Evolutionary conservation across 1,140 invertebrate genomes (phyloP), one percentile per base, ranked within the genome.

Genomic region (Lepidostoma basale): DNA sequence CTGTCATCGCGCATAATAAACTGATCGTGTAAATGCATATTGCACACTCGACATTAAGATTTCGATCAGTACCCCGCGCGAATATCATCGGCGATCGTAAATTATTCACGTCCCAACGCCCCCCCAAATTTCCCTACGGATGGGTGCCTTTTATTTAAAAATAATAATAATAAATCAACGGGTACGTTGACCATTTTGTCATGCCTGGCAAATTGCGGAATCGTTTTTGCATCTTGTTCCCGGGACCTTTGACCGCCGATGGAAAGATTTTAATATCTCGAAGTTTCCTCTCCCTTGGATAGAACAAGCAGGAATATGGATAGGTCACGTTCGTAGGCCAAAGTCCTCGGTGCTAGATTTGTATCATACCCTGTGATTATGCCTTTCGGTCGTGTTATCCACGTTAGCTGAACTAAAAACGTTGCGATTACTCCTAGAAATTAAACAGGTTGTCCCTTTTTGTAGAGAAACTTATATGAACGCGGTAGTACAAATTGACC

Each of bases 171-270:
- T n/a, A n/a, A n/a, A n/a, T n/a, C n/a, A n/a, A n/a, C n/a, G n/a
- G n/a, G n/a, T n/a, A n/a, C 33, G 44, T 10, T 1, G 42, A 9
- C 23, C 10, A 4, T 25, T 52, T 52, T 52, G 47, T 52, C 47
- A 52, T 52, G 47, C 28, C 28, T 52, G 47, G 47, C 47, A 16
- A 28, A 54, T 54, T 54, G 49, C 23, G 5, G 3, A n/a, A 28
- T 18, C 23, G 26, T 4, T 52, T 16, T 30, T 26, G 25, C 23
- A 3, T 18, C 47, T 23, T 30, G 47, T n/a, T 52, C 49, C 26
- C 49, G n/a, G 30, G 49, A 30, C 23, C 49, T 28, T 18, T 28
- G 49, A 28, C 25, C 49, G 10, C 4, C 5, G 49, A 12, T 28
- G 1, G 3, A 14, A 28, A 14, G n/a, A 30, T 54, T 54, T 30